A percentile compares a stretch with the other conserved stretches of the same genome.
Conservation (phyloP, 2,113 vertebrate genomes). For the Coracopsis vasa region DNA sequence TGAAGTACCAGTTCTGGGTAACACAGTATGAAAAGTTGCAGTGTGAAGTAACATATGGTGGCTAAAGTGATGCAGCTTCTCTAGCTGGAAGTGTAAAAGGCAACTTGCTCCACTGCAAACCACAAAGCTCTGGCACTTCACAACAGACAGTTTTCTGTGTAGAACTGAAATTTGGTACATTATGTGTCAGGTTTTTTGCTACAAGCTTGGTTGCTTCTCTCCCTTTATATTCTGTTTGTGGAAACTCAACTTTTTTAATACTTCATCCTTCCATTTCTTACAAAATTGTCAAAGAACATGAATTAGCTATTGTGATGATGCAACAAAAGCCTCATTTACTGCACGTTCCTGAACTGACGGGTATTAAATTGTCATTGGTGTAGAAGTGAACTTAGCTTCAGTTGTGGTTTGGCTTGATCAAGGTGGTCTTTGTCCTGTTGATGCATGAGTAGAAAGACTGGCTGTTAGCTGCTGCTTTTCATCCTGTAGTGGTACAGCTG, state of each 20-base stretch:
- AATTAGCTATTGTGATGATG: background rate
- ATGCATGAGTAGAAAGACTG: accelerated
- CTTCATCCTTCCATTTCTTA: background rate
- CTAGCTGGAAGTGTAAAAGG: background rate
- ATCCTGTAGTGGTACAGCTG: background rate
- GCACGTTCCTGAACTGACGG: accelerated
- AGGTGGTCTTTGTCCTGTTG: background rate
- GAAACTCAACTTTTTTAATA: background rate
- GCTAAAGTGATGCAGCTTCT: background rate
- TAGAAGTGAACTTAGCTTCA: background rate
- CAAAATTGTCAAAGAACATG: accelerated
- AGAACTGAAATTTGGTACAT: background rate
- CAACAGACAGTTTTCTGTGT: background rate
- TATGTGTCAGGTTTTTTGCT: background rate
- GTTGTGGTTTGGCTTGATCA: background rate
- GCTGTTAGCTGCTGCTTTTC: background rate
- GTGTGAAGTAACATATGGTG: background rate
- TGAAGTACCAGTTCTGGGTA: background rate
- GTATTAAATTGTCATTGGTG: accelerated
- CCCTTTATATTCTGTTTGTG: background rate
- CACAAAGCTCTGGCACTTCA: background rate
- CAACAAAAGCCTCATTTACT: background rate
- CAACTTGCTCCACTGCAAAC: background rate
- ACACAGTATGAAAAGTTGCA: background rate
- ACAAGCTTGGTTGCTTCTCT: background rate